phyloP scores from a whole-genome alignment of 2,888 invertebrate genomes.

The Drosophila robusta region DNA sequence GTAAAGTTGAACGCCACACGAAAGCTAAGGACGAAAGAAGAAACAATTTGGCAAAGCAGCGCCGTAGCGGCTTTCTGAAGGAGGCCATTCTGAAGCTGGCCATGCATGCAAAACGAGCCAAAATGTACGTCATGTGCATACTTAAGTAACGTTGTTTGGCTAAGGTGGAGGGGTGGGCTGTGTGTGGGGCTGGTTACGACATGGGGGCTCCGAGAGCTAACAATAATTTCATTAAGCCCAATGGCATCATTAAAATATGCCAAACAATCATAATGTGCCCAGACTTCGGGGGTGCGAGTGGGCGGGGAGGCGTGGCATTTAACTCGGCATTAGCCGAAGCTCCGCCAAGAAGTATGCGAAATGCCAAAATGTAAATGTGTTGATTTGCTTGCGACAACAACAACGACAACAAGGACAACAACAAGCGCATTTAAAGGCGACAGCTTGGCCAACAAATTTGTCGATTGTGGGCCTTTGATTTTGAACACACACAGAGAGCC shows the following conservation, averaged over 20 bases:
- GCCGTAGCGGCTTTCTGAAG: slow-evolving; percentile 6
- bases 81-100: slow-evolving; percentile 31
- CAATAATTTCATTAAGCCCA: slow-evolving; percentile 81
- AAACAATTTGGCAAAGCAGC: slow-evolving; percentile 35
- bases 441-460: slow-evolving; percentile 60
- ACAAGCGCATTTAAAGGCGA: slow-evolving; percentile 49
- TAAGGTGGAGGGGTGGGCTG: background rate
- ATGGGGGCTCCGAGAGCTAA: slow-evolving; percentile 44
- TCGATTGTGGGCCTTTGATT: slow-evolving; percentile 37
- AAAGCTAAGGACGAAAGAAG: slow-evolving; percentile 11
- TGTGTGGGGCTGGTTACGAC: no score
- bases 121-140: slow-evolving; percentile 67
- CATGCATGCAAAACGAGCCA: slow-evolving; percentile 54
- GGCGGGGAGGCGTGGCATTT: background rate
- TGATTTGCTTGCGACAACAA: slow-evolving; percentile 42
- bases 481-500: slow-evolving; percentile 13
- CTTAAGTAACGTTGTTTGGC: slow-evolving; percentile 43
- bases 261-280: slow-evolving; percentile 74
- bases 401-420: slow-evolving; percentile 2
- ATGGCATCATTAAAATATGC: slow-evolving; percentile 80
- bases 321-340: slow-evolving; percentile 2
- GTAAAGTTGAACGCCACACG: slow-evolving; percentile 55
- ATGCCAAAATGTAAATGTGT: slow-evolving; percentile 57
- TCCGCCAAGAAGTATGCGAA: slow-evolving; percentile 54
- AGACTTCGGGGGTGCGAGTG: background rate